Conservation (phyloP, 2,797 vertebrate genomes). For the Spinibarbus caldwelli region DNA sequence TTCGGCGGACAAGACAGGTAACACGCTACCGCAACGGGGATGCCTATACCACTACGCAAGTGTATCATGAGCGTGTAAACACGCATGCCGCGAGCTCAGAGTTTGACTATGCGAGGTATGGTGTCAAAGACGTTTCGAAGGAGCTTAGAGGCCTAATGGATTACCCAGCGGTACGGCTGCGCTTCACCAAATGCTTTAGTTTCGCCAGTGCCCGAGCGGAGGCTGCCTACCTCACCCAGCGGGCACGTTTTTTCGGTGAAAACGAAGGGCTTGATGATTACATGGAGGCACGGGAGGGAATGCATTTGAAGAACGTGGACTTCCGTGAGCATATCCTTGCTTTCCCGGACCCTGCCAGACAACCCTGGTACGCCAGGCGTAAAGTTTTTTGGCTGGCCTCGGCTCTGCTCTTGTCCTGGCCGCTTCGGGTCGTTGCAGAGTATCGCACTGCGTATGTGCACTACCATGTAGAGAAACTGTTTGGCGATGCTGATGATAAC, state of each 20-base stretch:
- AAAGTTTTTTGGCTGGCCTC: constrained; percentile 89
- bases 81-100: constrained; percentile 82
- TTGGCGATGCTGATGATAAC: constrained; percentile 81
- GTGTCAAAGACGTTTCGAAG: constrained; percentile 82
- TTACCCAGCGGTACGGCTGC: constrained; percentile 79
- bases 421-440: constrained; percentile 85
- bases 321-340: constrained; percentile 91
- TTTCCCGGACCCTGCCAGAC: constrained; percentile 83
- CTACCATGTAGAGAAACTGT: constrained; percentile 94
- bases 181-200: constrained; percentile 82
- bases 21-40: constrained; percentile 91
- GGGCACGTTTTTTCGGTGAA: constrained; percentile 89
- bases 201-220: constrained; percentile 83
- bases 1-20: constrained; percentile 88
- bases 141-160: constrained; percentile 77
- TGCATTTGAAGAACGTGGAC: constrained; percentile 92
- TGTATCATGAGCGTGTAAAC: constrained; percentile 83
- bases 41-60: constrained; percentile 89
- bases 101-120: constrained; percentile 85
- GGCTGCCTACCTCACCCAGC: constrained; percentile 89
- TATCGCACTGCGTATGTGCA: constrained; percentile 88
- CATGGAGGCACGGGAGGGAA: constrained; percentile 91
- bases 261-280: constrained; percentile 92
- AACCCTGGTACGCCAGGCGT: constrained; percentile 87
- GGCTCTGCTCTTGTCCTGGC: constrained; percentile 85